Conservation (phyloP, 2,797 vertebrate genomes). For the Cuculus canorus region DNA sequence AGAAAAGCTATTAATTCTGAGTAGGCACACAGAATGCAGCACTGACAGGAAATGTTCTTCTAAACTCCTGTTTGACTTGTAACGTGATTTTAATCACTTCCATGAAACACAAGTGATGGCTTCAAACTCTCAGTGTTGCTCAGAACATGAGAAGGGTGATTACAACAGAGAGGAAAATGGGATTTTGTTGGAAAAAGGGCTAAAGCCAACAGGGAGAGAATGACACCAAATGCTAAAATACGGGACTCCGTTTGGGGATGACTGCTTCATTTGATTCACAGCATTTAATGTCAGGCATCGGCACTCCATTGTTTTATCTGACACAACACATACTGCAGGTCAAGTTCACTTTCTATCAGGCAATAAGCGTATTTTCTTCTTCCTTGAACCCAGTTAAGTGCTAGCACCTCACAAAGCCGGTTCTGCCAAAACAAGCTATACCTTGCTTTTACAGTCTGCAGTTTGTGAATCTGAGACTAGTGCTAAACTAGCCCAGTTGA, state of each 20-base stretch:
- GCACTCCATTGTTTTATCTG: not conserved
- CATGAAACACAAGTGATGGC: conserved; percentile 70
- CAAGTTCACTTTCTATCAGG: not conserved
- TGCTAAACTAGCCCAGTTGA: not conserved
- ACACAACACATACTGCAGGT: not conserved
- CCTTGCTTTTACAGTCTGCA: conserved; percentile 8
- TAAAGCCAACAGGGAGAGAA: conserved; percentile 11
- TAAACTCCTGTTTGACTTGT: conserved; percentile 73
- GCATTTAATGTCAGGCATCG: not conserved
- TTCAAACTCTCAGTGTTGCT: conserved; percentile 53
- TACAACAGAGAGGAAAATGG: conserved; percentile 55
- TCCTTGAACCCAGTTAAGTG: not conserved
- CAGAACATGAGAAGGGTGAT: conserved; percentile 64
- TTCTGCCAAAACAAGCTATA: conserved; percentile 25
- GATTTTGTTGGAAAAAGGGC: conserved; percentile 21
- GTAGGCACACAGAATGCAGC: conserved; percentile 31
- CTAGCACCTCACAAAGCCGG: not conserved
- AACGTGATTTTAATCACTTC: conserved; percentile 80
- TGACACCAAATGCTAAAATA: not conserved
- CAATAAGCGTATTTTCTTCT: not conserved
- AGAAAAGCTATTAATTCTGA: conserved; percentile 77
- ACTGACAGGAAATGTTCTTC: conserved; percentile 77
- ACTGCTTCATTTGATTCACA: not conserved
- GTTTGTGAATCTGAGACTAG: not conserved
- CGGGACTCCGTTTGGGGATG: accelerated